phyloP scores from a whole-genome alignment of 2,797 vertebrate genomes.

The Anguilla anguilla region DNA sequence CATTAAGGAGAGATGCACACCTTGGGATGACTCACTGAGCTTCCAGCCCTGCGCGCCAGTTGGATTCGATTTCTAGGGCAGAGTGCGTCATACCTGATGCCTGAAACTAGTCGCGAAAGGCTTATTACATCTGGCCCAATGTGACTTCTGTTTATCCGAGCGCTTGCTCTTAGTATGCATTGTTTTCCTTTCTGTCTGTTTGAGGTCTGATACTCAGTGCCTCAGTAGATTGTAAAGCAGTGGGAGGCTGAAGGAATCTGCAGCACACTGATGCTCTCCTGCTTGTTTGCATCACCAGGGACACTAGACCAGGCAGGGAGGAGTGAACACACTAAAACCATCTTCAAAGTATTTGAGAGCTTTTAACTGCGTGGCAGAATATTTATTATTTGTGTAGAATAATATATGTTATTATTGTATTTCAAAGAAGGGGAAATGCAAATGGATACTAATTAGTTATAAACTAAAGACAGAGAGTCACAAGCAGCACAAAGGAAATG shows the following conservation, averaged over 20 bases:
- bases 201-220: not conserved
- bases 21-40: too few species aligned
- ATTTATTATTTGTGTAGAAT: not conserved
- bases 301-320: not conserved
- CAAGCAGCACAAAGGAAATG: conserved; percentile 30
- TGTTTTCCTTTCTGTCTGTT: not conserved
- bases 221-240: not conserved
- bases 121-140: too few species aligned
- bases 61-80: too few species aligned
- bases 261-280: not conserved
- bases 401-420: not conserved
- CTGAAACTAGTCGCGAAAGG: too few species aligned
- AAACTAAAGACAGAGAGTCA: not conserved
- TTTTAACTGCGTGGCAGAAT: not conserved
- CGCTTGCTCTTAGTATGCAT: not conserved
- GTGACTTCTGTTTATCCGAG: not conserved
- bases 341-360: not conserved
- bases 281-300: not conserved
- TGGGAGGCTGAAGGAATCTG: not conserved
- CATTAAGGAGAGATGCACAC: too few species aligned
- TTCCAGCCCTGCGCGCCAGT: too few species aligned
- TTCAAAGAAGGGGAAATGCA: not conserved
- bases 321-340: not conserved
- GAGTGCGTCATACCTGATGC: too few species aligned
- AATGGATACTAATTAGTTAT: not conserved